A percentile compares a stretch with the other conserved stretches of the same genome.
Conservation (phyloP, 2,888 invertebrate genomes). For the Didymodactylos carnosus region DNA sequence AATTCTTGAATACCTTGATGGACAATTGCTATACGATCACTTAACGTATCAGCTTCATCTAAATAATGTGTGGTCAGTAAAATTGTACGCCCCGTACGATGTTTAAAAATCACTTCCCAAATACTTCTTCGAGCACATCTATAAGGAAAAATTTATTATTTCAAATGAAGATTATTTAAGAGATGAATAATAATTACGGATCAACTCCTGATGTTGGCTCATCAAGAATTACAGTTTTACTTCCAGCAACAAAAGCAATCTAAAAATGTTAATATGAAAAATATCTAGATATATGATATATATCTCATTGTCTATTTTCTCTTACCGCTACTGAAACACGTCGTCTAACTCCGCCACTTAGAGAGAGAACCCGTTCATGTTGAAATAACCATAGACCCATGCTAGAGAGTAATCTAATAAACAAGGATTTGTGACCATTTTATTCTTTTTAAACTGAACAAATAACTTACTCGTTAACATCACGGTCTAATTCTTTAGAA, state of each 20-base stretch:
- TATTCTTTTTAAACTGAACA: not conserved
- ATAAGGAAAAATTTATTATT: too few relatives aligned
- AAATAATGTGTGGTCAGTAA: constrained; percentile 35
- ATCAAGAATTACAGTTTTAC: constrained; percentile 33
- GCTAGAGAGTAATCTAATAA: constrained; percentile 24
- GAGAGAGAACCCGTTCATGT: constrained; percentile 22
- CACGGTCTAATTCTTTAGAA: constrained; percentile 2
- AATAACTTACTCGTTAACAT: constrained; percentile 10
- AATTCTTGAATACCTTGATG: constrained; percentile 1
- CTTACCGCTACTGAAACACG: constrained; percentile 35
- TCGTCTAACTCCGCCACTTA: constrained; percentile 35
- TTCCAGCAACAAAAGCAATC: constrained; percentile 35
- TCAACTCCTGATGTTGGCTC: constrained; percentile 35
- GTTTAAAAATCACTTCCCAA: constrained; percentile 33
- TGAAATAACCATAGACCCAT: constrained; percentile 26
- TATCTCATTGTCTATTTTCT: too few relatives aligned
- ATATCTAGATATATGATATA: too few relatives aligned
- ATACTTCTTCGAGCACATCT: constrained; percentile 31
- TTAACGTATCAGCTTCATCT: constrained; percentile 36
- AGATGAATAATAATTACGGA: too few relatives aligned
- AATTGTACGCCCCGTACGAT: constrained; percentile 30
- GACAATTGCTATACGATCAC: constrained; percentile 32
- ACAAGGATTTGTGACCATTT: not conserved
- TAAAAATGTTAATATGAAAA: too few relatives aligned
- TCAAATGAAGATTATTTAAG: too few relatives aligned